Base-by-base conservation (phyloP, 2,113 vertebrate species). In the Telmatochromis brachygnathus region DNA sequence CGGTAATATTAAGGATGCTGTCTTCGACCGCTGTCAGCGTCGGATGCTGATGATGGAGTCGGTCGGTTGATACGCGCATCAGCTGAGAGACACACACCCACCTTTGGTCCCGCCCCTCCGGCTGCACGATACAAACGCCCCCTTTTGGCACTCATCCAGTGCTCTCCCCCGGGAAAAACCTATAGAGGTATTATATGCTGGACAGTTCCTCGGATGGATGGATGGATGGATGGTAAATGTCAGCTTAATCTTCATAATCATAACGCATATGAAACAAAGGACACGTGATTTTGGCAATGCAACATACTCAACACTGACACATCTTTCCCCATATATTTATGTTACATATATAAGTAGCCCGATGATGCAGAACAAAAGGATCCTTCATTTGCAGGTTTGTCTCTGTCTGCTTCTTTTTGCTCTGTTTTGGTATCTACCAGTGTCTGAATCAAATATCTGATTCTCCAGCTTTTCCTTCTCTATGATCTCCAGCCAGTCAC, bases 1-100 rank as follows among this genome's bases (percentile, higher is more conserved):
- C 91, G 90, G 82, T 83, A 42, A 70, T 83, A 88, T 88, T 49
- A 79, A 84, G 90, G 89, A 95, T 89, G 94, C 88, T 90, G 94
- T 79, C 93, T 89, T 93, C 94, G 93, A 93, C 90, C 93, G 94
- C 93, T 94, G 94, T 96, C 95, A 94, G 92, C 92, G 95, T 95
- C 95, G 95, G 95, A 96, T 95, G 95, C 95, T 95, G 95, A 95
- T 95, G 95, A 96, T 96, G 94, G 95, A 96, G 95, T 96, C 94
- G 86, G 88, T 94, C 92, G 93, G 94, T 94, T 90, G 94, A 91
- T 95, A 94, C 94, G 95, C 92, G 94, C 93, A 96, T 95, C 95
- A 96, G 95, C 95, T 96, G 95, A 95, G 94, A 95, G 93, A 94
- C 93, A 96, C 95, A 95, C 95, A 95, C 95, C 93, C 94, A 96